These are phyloP conservation scores for Torymus auratus DNA, from an alignment of 2,888 invertebrate genomes.

Conservation along the genomic window DNA sequence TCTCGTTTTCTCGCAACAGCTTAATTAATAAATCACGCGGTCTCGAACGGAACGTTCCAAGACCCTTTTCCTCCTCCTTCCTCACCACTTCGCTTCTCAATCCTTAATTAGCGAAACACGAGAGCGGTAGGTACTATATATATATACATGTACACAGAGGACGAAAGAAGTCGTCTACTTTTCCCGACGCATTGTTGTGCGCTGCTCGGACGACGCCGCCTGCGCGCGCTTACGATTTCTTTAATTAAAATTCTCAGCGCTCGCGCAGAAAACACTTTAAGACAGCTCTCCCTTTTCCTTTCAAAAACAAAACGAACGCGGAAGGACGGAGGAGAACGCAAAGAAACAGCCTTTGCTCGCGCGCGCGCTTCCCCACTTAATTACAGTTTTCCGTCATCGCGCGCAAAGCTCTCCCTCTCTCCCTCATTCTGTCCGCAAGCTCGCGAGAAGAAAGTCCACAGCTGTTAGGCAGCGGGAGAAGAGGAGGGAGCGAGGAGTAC, in stretches of 20 bases:
- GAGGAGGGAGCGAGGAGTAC: no score
- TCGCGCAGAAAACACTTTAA: constrained; percentile 42
- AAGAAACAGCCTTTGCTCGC: not conserved
- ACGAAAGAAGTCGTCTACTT: constrained; percentile 42
- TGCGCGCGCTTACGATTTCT: constrained; percentile 43
- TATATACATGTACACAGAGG: not conserved
- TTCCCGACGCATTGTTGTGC: not conserved
- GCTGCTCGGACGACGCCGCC: constrained; percentile 3
- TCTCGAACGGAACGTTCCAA: not conserved
- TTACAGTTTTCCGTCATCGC: constrained; percentile 41
- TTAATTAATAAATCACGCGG: constrained; percentile 54
- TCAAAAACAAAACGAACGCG: not conserved
- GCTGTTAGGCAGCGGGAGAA: not conserved
- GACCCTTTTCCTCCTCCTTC: no score
- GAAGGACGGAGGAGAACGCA: not conserved
- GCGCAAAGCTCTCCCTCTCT: constrained; percentile 2
- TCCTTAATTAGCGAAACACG: constrained; percentile 54
- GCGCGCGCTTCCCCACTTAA: constrained; percentile 12
- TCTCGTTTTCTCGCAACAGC: not conserved
- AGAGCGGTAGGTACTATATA: not conserved
- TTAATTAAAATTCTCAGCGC: constrained; percentile 58
- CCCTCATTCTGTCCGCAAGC: constrained; percentile 21
- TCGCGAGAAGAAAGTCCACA: constrained; percentile 30
- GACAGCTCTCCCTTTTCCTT: not conserved
- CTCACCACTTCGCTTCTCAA: not conserved